Evolutionary conservation across 2,113 vertebrate species (phyloP).

Genomic region (Collichthys lucidus): DNA sequence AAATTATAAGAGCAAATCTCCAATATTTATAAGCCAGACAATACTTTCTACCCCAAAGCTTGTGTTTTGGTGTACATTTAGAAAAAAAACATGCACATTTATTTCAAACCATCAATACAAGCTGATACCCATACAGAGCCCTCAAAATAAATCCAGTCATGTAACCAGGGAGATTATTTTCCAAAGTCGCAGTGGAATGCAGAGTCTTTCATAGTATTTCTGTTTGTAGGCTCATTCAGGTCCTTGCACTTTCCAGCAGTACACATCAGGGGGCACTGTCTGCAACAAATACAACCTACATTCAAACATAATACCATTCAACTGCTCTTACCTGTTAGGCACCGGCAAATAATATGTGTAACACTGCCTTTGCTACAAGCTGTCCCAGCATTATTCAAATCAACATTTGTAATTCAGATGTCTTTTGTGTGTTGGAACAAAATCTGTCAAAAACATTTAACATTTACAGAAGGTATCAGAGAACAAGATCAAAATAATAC

Average conservation of each 20-base stretch:
- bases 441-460: too few species aligned
- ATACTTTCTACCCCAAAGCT: not conserved
- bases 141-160: slow-evolving; percentile 2
- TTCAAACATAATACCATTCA: slow-evolving; percentile 18
- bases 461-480: slow-evolving; percentile 23
- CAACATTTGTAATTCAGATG: not conserved
- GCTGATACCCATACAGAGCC: slow-evolving; percentile 25
- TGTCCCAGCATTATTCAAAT: not conserved
- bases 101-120: slow-evolving; percentile 58
- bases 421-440: not conserved
- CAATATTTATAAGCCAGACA: not conserved
- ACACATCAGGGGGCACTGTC: slow-evolving; percentile 59
- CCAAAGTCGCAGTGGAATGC: slow-evolving; percentile 27
- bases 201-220: slow-evolving; percentile 27
- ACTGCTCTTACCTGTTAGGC: not conserved
- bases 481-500: slow-evolving; percentile 68
- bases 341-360: not conserved
- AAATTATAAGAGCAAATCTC: not conserved
- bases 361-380: not conserved
- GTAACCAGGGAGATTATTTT: not conserved
- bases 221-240: slow-evolving; percentile 21
- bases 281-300: slow-evolving; percentile 3
- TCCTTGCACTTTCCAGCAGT: slow-evolving; percentile 51
- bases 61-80: not conserved
- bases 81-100: slow-evolving; percentile 45